phyloP scores from a whole-genome alignment of 2,113 vertebrate genomes.

The Forbesichthys papilliferus region DNA sequence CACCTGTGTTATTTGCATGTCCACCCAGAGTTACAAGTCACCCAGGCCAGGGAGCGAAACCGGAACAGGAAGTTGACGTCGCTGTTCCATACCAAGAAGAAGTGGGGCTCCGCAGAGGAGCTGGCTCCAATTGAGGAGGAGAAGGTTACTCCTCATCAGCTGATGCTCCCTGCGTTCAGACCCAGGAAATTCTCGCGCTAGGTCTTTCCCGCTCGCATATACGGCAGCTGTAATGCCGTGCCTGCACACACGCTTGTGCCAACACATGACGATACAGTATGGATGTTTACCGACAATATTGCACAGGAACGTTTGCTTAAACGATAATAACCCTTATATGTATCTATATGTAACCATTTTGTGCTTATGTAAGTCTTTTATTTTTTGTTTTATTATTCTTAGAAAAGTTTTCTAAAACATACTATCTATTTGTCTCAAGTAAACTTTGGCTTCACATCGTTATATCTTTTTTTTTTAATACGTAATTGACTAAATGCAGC shows the following conservation, averaged over 20 bases:
- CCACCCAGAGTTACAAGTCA: slow-evolving; percentile 62
- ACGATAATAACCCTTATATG: background rate
- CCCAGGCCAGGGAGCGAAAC: slow-evolving; percentile 70
- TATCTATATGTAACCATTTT: background rate
- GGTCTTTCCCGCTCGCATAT: slow-evolving; percentile 1
- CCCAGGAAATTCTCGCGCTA: slow-evolving; percentile 71
- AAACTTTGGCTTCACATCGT: slow-evolving; percentile 6
- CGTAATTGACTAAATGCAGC: background rate
- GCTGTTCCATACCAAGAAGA: slow-evolving; percentile 74
- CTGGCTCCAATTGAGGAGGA: slow-evolving; percentile 66
- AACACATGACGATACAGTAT: background rate
- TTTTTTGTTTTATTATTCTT: background rate
- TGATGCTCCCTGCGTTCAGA: slow-evolving; percentile 47
- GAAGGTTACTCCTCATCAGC: slow-evolving; percentile 48
- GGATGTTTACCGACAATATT: background rate
- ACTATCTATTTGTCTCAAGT: slow-evolving; percentile 14
- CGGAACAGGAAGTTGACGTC: slow-evolving; percentile 74
- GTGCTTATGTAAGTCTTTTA: slow-evolving; percentile 17
- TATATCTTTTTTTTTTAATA: background rate
- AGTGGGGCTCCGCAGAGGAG: slow-evolving; percentile 74
- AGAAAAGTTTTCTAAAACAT: slow-evolving; percentile 16
- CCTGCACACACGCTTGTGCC: background rate
- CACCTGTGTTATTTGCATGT: slow-evolving; percentile 5
- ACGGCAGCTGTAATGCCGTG: background rate
- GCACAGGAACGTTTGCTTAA: background rate